phyloP scores from a whole-genome alignment of 2,113 vertebrate genomes.

The Leucopternis melanops region DNA sequence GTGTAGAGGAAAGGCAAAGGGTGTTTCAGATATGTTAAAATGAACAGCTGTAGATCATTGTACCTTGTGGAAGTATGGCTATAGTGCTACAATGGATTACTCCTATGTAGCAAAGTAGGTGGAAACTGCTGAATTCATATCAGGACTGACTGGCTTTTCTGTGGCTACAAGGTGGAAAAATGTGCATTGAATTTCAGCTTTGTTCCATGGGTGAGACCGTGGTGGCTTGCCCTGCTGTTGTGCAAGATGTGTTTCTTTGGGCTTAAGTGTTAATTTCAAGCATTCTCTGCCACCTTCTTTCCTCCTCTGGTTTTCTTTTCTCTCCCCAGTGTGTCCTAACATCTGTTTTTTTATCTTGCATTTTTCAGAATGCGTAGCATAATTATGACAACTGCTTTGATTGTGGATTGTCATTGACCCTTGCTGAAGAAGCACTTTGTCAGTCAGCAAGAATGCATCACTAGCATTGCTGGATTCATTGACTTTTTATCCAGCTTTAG shows the following conservation, averaged over 20 bases:
- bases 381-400: constrained; percentile 20
- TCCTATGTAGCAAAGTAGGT: background rate
- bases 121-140: background rate
- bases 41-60: background rate
- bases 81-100: background rate
- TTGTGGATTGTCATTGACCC: background rate
- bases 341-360: background rate
- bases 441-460: background rate
- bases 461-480: background rate
- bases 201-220: background rate
- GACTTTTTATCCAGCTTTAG: background rate
- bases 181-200: background rate
- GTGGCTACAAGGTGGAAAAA: background rate
- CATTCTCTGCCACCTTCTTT: background rate
- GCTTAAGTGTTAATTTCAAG: background rate
- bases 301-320: background rate
- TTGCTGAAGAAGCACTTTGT: background rate
- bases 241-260: background rate
- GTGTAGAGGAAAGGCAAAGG: background rate
- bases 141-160: background rate
- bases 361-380: background rate
- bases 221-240: background rate
- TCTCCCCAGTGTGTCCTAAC: background rate
- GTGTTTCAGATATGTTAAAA: background rate
- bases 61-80: background rate